A percentile compares a stretch with the other conserved stretches of the same genome.
These are phyloP conservation scores for Drosophila eugracilis DNA, from an alignment of 1,140 invertebrate genomes.

Conservation along the genomic window DNA sequence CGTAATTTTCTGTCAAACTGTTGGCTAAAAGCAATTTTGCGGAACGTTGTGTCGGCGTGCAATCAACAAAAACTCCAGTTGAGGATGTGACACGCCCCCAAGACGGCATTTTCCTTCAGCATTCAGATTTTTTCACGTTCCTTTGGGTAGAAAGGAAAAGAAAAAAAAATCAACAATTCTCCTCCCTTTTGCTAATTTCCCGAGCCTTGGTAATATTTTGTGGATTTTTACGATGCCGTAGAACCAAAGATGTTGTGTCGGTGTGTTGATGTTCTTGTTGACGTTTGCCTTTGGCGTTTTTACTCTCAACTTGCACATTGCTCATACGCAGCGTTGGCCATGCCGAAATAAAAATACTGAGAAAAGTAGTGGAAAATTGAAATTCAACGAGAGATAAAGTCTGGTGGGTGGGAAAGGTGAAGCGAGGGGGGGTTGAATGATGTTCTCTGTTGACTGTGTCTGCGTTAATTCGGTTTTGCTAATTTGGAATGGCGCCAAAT, in stretches of 20 bases:
- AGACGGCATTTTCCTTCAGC: conserved; percentile 36
- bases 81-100: conserved; percentile 47
- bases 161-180: conserved; percentile 10
- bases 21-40: conserved; percentile 29
- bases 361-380: conserved; percentile 69
- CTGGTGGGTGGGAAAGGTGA: not conserved
- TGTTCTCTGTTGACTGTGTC: conserved; percentile 26
- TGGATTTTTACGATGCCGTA: conserved; percentile 37
- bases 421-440: not conserved
- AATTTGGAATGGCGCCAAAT: conserved; percentile 74
- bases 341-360: conserved; percentile 15
- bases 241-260: not conserved
- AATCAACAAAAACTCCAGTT: conserved; percentile 57
- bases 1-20: conserved; percentile 52
- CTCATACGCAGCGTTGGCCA: conserved; percentile 62
- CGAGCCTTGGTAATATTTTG: conserved; percentile 52
- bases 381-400: conserved; percentile 63
- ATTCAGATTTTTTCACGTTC: conserved; percentile 44
- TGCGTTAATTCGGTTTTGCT: conserved; percentile 70
- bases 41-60: conserved; percentile 28
- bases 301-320: conserved; percentile 32
- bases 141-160: conserved; percentile 21
- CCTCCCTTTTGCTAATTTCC: conserved; percentile 36
- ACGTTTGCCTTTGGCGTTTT: conserved; percentile 36
- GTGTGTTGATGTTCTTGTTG: conserved; percentile 19